Evolutionary conservation across 1,140 invertebrate genomes (phyloP), one percentile per base, ranked within the genome.

Genomic region (Drosophila pandora): DNA sequence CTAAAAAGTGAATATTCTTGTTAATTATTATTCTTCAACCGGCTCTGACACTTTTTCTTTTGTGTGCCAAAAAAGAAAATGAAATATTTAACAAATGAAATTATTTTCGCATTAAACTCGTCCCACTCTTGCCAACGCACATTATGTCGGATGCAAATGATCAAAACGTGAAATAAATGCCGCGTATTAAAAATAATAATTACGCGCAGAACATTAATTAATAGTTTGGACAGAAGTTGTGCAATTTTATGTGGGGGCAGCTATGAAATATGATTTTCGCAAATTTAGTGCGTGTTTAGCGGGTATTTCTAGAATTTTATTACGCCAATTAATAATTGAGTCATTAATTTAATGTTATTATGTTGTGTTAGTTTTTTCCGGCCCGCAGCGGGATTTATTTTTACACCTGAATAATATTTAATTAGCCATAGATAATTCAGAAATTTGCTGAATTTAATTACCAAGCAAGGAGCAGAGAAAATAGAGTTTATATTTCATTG

Each of bases 281-380:
- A 64, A 55, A 79, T 81, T 77, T 80, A 85, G 49, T 77, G 65
- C 67, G 63, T 71, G 69, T 87, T 81, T 81, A 81, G 82, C 60
- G 21, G 61, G 50, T 54, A 34, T 61, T 59, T 72, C 41, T 47
- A 50, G 30, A 77, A 30, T 65, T 50, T 65, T 58, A 53, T 64
- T 49, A 56, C 52, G 62, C 56, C 80, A 79, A 68, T 76, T 79
- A 63, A 63, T 79, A 83, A 83, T 84, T 57, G 55, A 84, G 48
- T 54, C 48, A 70, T 74, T 65, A 61, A 62, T 68, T 64, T 41
- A 7, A 8, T 28, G 8, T 9, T 17, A 21, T 48, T 37, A 13
- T 9, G 22, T 28, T 48, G 25, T 17, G 5, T 2, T 45, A 47
- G 22, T 56, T 59, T 50, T 21, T 57, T 8, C 58, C 9, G 23